Percentiles rank a stretch among this genome's conserved stretches.
Conservation (phyloP, 2,797 vertebrate species). For the Protosalanx chinensis region DNA sequence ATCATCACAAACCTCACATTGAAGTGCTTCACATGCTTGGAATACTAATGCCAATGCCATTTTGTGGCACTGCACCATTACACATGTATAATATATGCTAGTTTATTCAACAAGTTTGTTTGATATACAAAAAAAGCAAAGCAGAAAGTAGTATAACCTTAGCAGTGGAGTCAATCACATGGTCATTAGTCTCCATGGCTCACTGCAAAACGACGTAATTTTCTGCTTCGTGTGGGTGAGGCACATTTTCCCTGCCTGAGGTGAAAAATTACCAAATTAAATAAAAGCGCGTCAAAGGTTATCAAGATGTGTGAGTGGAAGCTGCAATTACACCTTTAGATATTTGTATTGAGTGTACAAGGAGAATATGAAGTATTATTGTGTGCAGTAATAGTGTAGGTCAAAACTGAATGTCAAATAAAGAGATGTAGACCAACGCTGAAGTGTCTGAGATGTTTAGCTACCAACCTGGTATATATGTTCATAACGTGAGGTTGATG, state of each 20-base stretch:
- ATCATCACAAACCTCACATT: constrained; percentile 27
- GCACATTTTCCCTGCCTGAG: constrained; percentile 23
- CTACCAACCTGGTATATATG: too few species aligned
- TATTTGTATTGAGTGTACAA: too few species aligned
- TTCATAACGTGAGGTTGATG: too few species aligned
- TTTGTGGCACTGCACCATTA: constrained; percentile 42
- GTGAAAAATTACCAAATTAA: not conserved
- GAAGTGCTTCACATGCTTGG: constrained; percentile 39
- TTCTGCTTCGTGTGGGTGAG: not conserved
- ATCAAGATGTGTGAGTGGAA: not conserved
- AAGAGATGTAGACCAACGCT: too few species aligned
- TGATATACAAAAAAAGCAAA: constrained; percentile 45
- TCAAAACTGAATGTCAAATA: too few species aligned
- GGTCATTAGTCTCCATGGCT: constrained; percentile 18
- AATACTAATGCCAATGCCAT: constrained; percentile 53
- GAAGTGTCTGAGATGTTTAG: too few species aligned
- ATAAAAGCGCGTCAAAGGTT: not conserved
- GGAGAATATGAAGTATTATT: too few species aligned
- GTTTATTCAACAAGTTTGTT: constrained; percentile 46
- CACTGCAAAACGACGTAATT: not conserved
- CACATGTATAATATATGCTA: constrained; percentile 50
- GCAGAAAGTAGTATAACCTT: constrained; percentile 24
- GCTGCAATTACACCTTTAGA: not conserved
- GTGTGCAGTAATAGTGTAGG: too few species aligned
- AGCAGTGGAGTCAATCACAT: constrained; percentile 30